Conservation (phyloP, 1,140 invertebrate species). For the Diuraphis noxia region DNA sequence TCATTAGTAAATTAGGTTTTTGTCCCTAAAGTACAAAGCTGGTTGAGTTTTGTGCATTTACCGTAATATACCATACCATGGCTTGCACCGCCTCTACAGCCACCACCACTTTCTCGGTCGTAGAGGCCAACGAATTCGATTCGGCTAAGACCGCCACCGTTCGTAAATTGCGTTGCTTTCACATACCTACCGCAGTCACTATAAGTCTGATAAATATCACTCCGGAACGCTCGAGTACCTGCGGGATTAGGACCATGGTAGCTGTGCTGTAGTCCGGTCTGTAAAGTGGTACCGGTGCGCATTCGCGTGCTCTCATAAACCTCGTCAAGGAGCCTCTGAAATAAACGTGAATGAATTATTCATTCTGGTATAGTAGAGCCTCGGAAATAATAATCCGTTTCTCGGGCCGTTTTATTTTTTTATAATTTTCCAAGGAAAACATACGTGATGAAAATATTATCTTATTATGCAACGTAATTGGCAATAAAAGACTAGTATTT, state of each 20-base stretch:
- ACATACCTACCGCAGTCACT: not conserved
- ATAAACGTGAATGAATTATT: constrained; percentile 28
- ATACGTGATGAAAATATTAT: constrained; percentile 22
- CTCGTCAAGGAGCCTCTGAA: not conserved
- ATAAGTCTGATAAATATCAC: constrained; percentile 25
- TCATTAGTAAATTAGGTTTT: constrained; percentile 2
- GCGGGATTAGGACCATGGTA: not conserved
- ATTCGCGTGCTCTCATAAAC: not conserved
- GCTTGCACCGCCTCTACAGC: not conserved
- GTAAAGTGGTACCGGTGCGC: not conserved
- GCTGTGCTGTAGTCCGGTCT: not conserved
- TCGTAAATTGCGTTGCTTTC: not conserved
- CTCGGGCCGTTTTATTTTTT: not conserved
- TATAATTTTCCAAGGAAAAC: not conserved
- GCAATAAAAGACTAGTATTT: not conserved
- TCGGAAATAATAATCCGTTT: not conserved
- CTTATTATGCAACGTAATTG: not conserved
- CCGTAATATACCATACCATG: not conserved
- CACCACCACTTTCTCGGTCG: not conserved
- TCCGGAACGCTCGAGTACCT: constrained; percentile 8
- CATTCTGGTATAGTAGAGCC: not conserved
- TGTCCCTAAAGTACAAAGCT: not conserved
- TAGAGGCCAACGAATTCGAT: not conserved
- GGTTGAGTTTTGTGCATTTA: not conserved
- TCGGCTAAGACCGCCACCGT: not conserved